Percentiles rank a stretch among this genome's conserved stretches.
These are phyloP conservation scores for Drosophila bunnanda DNA, from an alignment of 2,888 invertebrate species.

Conservation along the genomic window DNA sequence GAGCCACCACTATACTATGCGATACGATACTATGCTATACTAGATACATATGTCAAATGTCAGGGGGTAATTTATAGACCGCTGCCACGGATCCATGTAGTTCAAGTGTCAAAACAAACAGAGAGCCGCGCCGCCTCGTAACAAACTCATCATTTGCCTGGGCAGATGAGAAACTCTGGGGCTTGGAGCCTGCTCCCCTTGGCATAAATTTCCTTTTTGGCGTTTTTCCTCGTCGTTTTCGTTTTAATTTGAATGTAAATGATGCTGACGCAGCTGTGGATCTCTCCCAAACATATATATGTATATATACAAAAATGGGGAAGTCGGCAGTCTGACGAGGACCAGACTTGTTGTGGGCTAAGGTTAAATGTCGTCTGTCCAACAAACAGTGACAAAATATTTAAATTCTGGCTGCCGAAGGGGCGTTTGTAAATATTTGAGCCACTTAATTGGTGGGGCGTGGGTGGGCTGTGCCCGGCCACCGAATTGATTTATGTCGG, in stretches of 20 bases:
- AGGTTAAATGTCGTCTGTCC: constrained; percentile 78
- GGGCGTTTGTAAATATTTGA: constrained; percentile 78
- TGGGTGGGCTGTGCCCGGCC: constrained; percentile 15
- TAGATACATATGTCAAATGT: constrained; percentile 67
- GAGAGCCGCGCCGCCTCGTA: constrained; percentile 36
- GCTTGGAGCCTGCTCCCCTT: constrained; percentile 48
- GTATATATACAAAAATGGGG: constrained; percentile 21
- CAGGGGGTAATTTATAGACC: constrained; percentile 69
- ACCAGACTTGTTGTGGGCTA: constrained; percentile 36
- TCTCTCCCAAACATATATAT: constrained; percentile 6
- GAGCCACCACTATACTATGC: constrained; percentile 43
- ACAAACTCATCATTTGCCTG: constrained; percentile 54
- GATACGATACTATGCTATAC: constrained; percentile 12
- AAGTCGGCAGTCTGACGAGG: constrained; percentile 19
- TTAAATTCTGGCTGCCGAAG: constrained; percentile 58
- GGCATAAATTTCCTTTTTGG: constrained; percentile 73
- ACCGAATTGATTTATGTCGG: constrained; percentile 47
- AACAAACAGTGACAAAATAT: constrained; percentile 79
- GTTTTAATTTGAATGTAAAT: constrained; percentile 82
- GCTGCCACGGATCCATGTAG: constrained; percentile 67
- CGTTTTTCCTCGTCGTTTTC: constrained; percentile 63
- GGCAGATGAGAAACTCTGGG: not conserved
- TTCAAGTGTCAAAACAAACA: constrained; percentile 74
- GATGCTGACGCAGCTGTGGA: constrained; percentile 62
- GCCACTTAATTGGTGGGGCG: constrained; percentile 74